A percentile compares a stretch with the other conserved stretches of the same genome.
Evolutionary conservation across 2,113 vertebrate species (phyloP).

Genomic region (Bungarus multicinctus): DNA sequence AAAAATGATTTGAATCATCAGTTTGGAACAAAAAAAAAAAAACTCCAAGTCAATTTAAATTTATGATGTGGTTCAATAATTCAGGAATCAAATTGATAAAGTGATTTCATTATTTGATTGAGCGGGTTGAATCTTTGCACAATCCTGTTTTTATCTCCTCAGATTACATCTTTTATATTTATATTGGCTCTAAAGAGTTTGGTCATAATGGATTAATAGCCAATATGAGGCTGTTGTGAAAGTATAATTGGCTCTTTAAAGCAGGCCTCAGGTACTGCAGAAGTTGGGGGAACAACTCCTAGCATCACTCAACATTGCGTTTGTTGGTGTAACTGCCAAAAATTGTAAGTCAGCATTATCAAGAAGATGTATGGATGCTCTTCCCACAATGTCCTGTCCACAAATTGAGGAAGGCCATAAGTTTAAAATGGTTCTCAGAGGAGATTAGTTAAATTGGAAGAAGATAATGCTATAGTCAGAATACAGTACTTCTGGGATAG

Average conservation of each 20-base stretch:
- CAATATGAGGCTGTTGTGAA: not conserved
- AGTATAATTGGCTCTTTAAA: not conserved
- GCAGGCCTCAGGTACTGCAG: not conserved
- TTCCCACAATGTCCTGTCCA: not conserved
- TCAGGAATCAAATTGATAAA: not conserved
- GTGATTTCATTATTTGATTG: not conserved
- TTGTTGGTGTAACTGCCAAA: not conserved
- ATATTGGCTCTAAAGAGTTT: not conserved
- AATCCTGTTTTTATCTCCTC: not conserved
- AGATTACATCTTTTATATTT: not conserved
- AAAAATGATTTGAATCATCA: not conserved
- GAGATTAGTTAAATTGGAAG: not conserved
- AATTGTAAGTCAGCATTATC: not conserved
- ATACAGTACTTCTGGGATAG: not conserved
- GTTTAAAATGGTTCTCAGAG: not conserved
- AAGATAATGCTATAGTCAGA: not conserved
- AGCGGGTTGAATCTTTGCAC: not conserved
- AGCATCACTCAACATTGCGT: not conserved
- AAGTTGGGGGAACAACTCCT: not conserved
- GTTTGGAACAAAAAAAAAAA: not conserved
- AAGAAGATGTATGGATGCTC: not conserved
- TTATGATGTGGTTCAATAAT: not conserved
- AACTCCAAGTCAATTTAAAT: not conserved
- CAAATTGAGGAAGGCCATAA: not conserved
- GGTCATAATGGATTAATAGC: not conserved